Base-by-base conservation (phyloP, 1,140 invertebrate genomes). In the Lucilia cuprina region DNA sequence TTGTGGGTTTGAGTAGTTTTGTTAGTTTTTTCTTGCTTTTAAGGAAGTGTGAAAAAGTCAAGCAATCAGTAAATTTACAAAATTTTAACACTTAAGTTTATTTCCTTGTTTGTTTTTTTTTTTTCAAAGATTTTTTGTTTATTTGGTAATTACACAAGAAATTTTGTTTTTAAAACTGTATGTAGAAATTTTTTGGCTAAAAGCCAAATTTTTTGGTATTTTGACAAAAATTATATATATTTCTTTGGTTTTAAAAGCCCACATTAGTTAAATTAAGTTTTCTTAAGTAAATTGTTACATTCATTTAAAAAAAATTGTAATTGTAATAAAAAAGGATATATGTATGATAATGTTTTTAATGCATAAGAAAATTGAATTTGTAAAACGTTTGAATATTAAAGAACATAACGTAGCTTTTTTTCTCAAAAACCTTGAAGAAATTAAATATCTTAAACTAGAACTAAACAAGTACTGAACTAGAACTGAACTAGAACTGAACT, bases 61-160 rank as follows among this genome's bases (percentile, higher is more conserved):
- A 70, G 65, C 19, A 70, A 70, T 70, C 65, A 70, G 65, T 70
- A 70, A 70, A 70, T 70, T 70, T 70, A 70, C 65, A 70, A 70
- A 70, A 70, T 70, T 70, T 70, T 70, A 70, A 70, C 65, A 70
- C 65, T 70, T 70, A 70, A 21, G n/a, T 70, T 70, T 70, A 70
- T 70, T 70, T 70, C 19, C 65, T 70, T 70, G 19, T 70, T 70
- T 65, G 10, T 55, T 65, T 7, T 70, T 9, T 19, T 21, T 70
- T 70, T 70, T 21, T 70, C 19, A 25, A 21, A 21, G 4, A 21
- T 70, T 21, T 70, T 70, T 10, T 21, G n/a, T 70, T 70, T 70
- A 70, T 21, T 21, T 70, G 7, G 65, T 70, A 70, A 70, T 70
- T 70, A 70, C 65, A 70, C 25, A 70, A 70, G 65, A 70, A 70